Evolutionary conservation across 2,113 vertebrate genomes (phyloP).

Genomic region (Zapus hudsonius): DNA sequence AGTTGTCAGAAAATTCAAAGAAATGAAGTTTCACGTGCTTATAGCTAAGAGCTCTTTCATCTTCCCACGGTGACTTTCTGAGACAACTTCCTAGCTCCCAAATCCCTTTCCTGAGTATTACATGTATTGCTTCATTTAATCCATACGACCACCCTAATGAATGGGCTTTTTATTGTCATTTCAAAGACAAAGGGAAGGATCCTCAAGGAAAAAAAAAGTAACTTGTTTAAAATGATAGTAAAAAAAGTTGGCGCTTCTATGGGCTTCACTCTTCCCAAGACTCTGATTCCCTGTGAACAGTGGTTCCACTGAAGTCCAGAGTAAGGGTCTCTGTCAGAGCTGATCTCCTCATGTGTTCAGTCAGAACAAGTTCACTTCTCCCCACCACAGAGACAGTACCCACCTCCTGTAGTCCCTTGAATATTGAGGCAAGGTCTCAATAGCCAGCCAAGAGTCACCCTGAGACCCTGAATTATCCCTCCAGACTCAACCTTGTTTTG

Average conservation of each 20-base stretch:
- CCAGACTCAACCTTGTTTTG: neutral
- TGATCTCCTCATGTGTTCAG: neutral
- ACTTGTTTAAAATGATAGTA: neutral
- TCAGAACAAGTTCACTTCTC: neutral
- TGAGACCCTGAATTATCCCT: neutral
- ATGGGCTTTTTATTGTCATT: neutral
- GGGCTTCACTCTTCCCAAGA: neutral
- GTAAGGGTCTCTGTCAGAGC: neutral
- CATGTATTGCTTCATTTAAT: neutral
- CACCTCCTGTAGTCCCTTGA: neutral
- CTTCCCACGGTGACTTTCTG: neutral
- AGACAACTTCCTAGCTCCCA: neutral
- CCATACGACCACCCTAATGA: neutral
- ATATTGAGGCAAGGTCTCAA: neutral
- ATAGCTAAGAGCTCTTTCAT: neutral
- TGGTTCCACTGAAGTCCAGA: neutral
- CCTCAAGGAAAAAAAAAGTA: neutral
- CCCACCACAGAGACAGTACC: neutral
- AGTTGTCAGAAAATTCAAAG: conserved; percentile 12
- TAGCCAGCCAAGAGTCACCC: neutral
- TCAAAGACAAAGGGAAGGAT: conserved; percentile 39
- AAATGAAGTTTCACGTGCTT: neutral
- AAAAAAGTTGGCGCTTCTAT: neutral
- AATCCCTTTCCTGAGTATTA: neutral
- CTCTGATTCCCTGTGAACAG: neutral